Conservation (phyloP, 2,888 invertebrate genomes). For the Agonum fuliginosum region DNA sequence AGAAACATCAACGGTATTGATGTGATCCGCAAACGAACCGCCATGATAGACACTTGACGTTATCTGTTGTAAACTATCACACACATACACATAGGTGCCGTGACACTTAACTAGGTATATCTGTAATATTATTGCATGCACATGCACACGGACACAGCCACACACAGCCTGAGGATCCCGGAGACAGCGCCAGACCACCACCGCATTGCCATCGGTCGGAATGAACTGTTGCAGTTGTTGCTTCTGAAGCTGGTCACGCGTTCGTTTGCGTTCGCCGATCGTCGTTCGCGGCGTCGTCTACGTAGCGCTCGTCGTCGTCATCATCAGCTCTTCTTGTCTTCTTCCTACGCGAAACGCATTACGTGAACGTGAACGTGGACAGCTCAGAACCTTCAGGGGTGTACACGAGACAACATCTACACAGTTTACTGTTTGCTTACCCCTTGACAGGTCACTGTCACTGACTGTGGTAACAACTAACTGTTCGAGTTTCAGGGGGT, state of each 20-base stretch:
- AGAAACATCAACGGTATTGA: constrained; percentile 72
- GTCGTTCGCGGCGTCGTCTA: constrained; percentile 7
- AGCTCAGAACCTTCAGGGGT: not conserved
- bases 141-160: constrained; percentile 60
- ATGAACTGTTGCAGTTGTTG: constrained; percentile 51
- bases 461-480: no score
- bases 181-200: constrained; percentile 59
- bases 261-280: not conserved
- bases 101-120: constrained; percentile 52
- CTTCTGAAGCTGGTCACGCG: no score
- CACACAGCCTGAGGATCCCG: constrained; percentile 59
- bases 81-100: constrained; percentile 57
- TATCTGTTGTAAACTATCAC: constrained; percentile 57
- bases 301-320: no score
- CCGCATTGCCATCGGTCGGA: constrained; percentile 59
- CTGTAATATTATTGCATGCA: constrained; percentile 51
- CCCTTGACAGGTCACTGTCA: not conserved
- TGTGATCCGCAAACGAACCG: constrained; percentile 54
- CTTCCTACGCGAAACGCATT: not conserved
- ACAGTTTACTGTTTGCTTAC: not conserved
- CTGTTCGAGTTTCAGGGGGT: no score
- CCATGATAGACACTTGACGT: constrained; percentile 59
- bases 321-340: not conserved
- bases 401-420: not conserved
- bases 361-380: no score